Evolutionary conservation across 2,113 vertebrate genomes (phyloP).

Genomic region (Plecotus auritus): DNA sequence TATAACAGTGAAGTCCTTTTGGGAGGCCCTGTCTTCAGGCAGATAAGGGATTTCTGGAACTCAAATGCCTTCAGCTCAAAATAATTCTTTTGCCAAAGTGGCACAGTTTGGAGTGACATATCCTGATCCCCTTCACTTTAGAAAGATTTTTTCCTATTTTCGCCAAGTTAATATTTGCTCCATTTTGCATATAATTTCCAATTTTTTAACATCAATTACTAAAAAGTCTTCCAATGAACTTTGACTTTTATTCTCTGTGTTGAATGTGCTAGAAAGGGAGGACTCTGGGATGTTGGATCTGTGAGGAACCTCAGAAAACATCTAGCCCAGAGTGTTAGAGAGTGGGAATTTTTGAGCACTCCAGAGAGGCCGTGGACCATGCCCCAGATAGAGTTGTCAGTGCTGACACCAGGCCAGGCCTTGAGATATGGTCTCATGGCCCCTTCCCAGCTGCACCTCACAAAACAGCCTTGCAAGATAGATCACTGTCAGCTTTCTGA

Average conservation of each 20-base stretch:
- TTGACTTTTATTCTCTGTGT: neutral
- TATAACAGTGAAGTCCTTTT: neutral
- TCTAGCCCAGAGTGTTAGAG: neutral
- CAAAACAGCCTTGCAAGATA: too few species aligned
- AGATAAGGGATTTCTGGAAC: conserved; percentile 3
- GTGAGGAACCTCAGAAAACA: neutral
- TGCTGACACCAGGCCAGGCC: too few species aligned
- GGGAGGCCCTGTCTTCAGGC: neutral
- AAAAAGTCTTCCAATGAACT: neutral
- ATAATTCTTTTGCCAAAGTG: neutral
- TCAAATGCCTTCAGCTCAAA: neutral
- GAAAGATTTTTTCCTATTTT: neutral
- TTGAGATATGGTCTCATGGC: too few species aligned
- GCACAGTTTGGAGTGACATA: neutral
- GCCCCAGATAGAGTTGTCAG: too few species aligned
- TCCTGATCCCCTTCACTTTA: neutral
- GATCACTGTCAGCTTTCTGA: too few species aligned
- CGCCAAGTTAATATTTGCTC: neutral
- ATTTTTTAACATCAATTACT: neutral
- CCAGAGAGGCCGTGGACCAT: too few species aligned
- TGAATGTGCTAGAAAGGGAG: neutral
- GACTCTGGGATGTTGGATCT: neutral
- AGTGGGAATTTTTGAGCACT: too few species aligned
- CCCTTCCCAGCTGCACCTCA: too few species aligned
- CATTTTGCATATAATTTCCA: neutral